phyloP scores from a whole-genome alignment of 2,113 vertebrate species.

The Uria aalge region DNA sequence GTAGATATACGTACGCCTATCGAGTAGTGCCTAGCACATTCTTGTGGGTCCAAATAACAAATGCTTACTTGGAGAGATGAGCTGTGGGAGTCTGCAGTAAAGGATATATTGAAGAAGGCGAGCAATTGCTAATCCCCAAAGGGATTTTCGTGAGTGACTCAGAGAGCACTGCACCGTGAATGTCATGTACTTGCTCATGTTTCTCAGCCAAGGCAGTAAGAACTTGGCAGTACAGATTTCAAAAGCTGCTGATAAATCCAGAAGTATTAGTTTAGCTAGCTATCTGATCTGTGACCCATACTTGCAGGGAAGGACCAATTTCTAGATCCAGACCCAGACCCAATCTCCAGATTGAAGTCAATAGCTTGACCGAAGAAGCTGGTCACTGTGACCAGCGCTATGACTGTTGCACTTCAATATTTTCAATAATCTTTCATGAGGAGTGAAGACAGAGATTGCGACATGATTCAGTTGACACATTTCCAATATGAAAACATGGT shows the following conservation, averaged over 20 bases:
- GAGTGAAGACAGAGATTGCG: neutral
- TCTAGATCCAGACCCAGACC: neutral
- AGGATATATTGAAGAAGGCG: neutral
- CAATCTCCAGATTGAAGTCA: neutral
- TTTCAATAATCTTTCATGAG: neutral
- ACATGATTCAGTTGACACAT: neutral
- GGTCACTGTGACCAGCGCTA: neutral
- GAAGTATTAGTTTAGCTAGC: neutral
- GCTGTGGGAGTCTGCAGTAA: neutral
- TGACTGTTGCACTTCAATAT: neutral
- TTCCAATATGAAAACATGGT: rapidly evolving
- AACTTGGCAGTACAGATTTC: neutral
- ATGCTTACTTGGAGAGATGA: neutral
- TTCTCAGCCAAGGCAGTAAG: neutral
- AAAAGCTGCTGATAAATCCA: neutral
- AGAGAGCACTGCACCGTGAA: rapidly evolving
- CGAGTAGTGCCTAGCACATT: neutral
- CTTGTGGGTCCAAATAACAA: neutral
- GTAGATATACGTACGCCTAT: rapidly evolving
- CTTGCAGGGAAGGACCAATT: neutral
- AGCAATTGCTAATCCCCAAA: neutral
- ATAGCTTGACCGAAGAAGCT: neutral
- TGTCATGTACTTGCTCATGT: neutral
- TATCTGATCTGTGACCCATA: neutral
- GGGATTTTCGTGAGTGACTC: neutral